Evolutionary conservation across 2,888 invertebrate genomes (phyloP).

Genomic region (Theretra japonica): DNA sequence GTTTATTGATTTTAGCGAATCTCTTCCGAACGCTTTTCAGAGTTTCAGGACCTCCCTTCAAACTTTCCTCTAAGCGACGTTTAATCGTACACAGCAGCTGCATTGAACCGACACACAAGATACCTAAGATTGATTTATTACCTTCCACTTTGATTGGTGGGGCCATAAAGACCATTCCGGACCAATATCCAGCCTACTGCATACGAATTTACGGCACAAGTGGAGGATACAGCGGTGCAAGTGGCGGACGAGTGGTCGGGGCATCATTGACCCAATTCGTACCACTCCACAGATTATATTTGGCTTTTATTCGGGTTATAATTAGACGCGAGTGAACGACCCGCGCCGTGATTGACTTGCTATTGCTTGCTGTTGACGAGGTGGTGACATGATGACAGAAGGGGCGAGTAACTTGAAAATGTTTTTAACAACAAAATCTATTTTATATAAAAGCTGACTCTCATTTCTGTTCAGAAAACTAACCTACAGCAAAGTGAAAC

Average conservation of each 20-base stretch:
- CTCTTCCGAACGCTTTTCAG: too few relatives aligned
- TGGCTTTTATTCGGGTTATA: conserved; percentile 46
- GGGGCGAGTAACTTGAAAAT: too few relatives aligned
- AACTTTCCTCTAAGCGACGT: too few relatives aligned
- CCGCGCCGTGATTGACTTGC: conserved; percentile 41
- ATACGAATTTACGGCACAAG: conserved; percentile 16
- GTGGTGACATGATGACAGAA: neutral
- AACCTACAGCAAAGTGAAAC: too few relatives aligned
- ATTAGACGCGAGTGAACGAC: conserved; percentile 51
- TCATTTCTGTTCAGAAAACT: too few relatives aligned
- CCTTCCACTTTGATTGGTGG: neutral
- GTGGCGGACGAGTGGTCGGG: conserved; percentile 1
- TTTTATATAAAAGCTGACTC: too few relatives aligned
- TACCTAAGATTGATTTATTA: conserved; percentile 8
- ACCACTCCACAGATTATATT: conserved; percentile 34
- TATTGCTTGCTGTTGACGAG: neutral
- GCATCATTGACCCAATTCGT: conserved; percentile 40
- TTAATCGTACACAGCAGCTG: too few relatives aligned
- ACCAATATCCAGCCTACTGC: neutral
- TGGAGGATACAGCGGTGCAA: neutral
- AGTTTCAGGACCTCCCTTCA: too few relatives aligned
- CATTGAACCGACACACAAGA: neutral
- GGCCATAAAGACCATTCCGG: neutral
- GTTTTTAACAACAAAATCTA: too few relatives aligned
- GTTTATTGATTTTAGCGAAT: too few relatives aligned